Evolutionary conservation across 2,888 invertebrate genomes (phyloP).

Genomic region (Brachyopa scutellaris): DNA sequence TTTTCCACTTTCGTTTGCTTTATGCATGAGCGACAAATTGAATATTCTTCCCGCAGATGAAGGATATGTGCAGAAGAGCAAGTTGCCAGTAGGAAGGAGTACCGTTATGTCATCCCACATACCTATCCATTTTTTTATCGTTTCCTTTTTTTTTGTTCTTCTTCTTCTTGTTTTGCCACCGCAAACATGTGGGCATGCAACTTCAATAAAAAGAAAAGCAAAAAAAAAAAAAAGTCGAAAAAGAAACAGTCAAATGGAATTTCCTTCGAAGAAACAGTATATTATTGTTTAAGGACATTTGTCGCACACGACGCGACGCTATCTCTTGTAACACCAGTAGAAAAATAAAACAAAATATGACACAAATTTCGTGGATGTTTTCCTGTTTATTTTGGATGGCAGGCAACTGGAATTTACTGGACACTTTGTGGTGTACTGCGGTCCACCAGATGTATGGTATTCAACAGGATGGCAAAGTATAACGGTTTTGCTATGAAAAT

Average conservation of each 20-base stretch:
- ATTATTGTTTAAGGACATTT: conserved; percentile 71
- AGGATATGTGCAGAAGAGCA: conserved; percentile 51
- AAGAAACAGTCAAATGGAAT: conserved; percentile 21
- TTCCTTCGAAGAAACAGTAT: conserved; percentile 42
- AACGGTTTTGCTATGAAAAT: conserved; percentile 15
- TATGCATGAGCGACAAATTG: conserved; percentile 73
- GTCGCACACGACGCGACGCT: conserved; percentile 65
- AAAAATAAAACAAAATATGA: conserved; percentile 50
- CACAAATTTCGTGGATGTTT: conserved; percentile 45
- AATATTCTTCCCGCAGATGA: conserved; percentile 71
- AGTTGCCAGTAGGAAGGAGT: conserved; percentile 27
- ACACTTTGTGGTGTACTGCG: conserved; percentile 54
- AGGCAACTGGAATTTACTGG: conserved; percentile 69
- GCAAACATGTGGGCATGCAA: conserved; percentile 67
- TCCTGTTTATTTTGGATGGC: conserved; percentile 60
- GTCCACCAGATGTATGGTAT: background rate
- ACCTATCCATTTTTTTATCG: conserved; percentile 24
- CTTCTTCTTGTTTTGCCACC: conserved; percentile 38
- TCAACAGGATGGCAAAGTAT: no score
- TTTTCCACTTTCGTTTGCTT: conserved; percentile 70
- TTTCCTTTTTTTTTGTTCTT: background rate
- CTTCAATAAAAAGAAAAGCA: conserved; percentile 13
- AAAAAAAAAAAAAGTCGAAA: background rate
- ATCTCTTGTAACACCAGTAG: conserved; percentile 34
- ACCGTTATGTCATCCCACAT: conserved; percentile 56